Conservation (phyloP, 2,888 invertebrate species). For the Drosophila sordidapex region DNA sequence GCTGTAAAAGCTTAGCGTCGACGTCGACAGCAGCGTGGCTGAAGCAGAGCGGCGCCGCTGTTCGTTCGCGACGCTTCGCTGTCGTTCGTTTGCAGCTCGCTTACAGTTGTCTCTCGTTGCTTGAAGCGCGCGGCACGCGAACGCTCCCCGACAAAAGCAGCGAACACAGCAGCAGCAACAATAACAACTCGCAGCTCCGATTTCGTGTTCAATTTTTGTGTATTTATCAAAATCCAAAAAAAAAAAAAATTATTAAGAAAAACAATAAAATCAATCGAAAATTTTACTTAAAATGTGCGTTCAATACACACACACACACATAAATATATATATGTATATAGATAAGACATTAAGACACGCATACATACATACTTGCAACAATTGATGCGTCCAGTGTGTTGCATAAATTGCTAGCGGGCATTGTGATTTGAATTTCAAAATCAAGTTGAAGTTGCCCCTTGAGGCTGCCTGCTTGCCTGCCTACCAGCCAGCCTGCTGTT, state of each 20-base stretch:
- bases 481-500: conserved; percentile 13
- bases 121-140: conserved; percentile 81
- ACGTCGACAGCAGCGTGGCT: conserved; percentile 39
- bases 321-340: conserved; percentile 5
- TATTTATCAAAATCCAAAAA: conserved; percentile 43
- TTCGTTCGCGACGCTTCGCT: conserved; percentile 72
- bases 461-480: conserved; percentile 25
- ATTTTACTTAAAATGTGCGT: conserved; percentile 55
- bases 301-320: conserved; percentile 16
- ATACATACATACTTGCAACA: conserved; percentile 35
- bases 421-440: conserved; percentile 80
- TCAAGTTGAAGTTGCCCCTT: conserved; percentile 55
- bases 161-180: conserved; percentile 39
- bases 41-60: conserved; percentile 51
- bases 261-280: conserved; percentile 15
- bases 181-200: conserved; percentile 30
- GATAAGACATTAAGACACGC: conserved; percentile 5
- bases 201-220: conserved; percentile 59
- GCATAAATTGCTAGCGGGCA: conserved; percentile 70
- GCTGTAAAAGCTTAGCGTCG: conserved; percentile 75
- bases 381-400: conserved; percentile 60
- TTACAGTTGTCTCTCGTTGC: conserved; percentile 84
- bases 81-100: conserved; percentile 61
- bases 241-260: conserved; percentile 11
- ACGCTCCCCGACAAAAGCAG: conserved; percentile 57